phyloP scores from a whole-genome alignment of 2,797 vertebrate genomes.

The Melanogrammus aeglefinus region DNA sequence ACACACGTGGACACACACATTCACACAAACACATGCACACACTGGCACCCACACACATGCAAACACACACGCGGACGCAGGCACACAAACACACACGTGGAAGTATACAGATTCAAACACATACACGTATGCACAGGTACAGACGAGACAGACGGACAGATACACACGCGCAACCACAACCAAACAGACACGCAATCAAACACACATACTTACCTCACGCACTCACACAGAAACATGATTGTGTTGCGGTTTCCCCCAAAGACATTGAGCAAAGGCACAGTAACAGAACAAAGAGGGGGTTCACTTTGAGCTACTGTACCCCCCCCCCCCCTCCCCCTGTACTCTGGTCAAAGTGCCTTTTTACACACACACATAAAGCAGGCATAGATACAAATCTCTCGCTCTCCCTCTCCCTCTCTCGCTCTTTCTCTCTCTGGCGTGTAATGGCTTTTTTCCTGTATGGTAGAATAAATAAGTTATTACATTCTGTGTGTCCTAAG shows the following conservation, averaged over 20 bases:
- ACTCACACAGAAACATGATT: not conserved
- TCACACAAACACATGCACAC: not conserved
- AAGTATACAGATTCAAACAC: not conserved
- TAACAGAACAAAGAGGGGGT: not conserved
- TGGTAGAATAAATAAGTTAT: conserved; percentile 64
- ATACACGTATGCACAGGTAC: conserved; percentile 1
- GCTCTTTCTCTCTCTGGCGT: conserved; percentile 21
- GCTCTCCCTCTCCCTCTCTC: not conserved
- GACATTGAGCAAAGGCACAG: not conserved
- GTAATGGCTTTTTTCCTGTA: conserved; percentile 53
- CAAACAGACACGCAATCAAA: too few species aligned
- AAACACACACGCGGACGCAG: not conserved
- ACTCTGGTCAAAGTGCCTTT: not conserved
- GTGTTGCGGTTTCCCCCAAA: not conserved
- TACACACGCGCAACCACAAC: too few species aligned
- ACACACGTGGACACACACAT: not conserved
- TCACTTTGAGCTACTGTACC: not conserved
- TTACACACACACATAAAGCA: not conserved
- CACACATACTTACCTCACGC: conserved; percentile 11
- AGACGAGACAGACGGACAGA: too few species aligned
- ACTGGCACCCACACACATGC: not conserved
- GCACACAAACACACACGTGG: not conserved
- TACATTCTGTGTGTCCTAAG: conserved; percentile 55
- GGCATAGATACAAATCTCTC: not conserved
- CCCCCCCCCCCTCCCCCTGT: conserved; percentile 11